These are phyloP conservation scores for Eulemur albifrons DNA, from an alignment of 2,797 vertebrate genomes.

Conservation along the genomic window DNA sequence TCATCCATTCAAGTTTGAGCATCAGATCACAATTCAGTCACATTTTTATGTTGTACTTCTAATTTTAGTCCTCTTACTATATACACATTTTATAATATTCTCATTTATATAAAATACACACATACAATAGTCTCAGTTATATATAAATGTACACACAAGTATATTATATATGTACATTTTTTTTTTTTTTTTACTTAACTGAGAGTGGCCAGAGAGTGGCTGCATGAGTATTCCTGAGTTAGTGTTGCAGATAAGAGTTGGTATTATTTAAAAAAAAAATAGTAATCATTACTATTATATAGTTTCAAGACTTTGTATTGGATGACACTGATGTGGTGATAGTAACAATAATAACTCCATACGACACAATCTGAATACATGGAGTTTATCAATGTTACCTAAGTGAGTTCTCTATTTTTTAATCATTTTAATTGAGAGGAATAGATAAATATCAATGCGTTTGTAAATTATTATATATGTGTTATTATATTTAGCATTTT, in stretches of 20 bases:
- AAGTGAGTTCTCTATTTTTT: not conserved
- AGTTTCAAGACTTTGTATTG: not conserved
- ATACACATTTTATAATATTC: no score
- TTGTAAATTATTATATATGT: not conserved
- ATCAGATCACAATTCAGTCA: no score
- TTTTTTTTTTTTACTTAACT: not conserved
- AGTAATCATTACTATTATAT: not conserved
- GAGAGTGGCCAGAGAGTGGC: not conserved
- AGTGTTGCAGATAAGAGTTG: not conserved
- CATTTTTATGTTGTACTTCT: no score
- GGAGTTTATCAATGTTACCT: not conserved
- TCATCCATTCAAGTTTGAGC: no score
- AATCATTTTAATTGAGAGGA: not conserved
- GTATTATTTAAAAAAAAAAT: not conserved
- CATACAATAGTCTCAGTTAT: no score
- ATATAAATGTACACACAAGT: no score
- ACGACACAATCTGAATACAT: not conserved
- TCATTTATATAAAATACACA: no score
- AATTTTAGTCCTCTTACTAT: no score
- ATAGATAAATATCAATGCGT: not conserved
- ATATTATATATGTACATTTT: not conserved
- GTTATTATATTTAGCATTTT: constrained; percentile 35
- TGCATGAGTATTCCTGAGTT: not conserved
- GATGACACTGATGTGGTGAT: not conserved
- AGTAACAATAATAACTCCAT: not conserved